Base-by-base conservation (phyloP, 1,140 invertebrate species). In the Drosophila lacertosa region DNA sequence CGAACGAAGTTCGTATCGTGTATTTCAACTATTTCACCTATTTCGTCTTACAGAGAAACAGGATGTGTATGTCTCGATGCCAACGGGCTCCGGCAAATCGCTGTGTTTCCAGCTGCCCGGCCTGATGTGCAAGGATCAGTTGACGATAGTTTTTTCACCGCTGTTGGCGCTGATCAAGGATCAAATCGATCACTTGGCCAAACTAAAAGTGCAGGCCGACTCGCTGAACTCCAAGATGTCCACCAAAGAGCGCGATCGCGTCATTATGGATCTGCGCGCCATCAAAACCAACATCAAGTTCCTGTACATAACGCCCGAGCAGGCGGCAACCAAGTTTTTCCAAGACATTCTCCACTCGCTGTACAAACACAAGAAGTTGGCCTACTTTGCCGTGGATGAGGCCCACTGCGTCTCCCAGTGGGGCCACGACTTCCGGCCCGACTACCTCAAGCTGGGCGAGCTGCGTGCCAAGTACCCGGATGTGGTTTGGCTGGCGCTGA, bases 381-480 rank as follows among this genome's bases (percentile, higher is more conserved):
- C 95, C 4, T 95, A 96, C 86, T 94, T 99, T 76, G 95, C 98
- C 29, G 96, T 99, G 10, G 98, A 99, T 93, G 98, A 99, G 93
- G 98, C 98, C 9, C 98, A 99, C 91, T 99, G 98, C 93, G 97
- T 99, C 0, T 98, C 97, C 88, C 96, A 99, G 81, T 99, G 98
- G 98, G 98, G 98, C 1, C 98, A 99, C 92, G 98, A 99, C 92
- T 99, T 99, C 91, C 93, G 98, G 22, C 97, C 97, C 0, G 97
- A 99, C 91, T 99, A 99, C 91, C 93, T 99, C 3, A 97, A 96
- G 91, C 91, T 99, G 2, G 97, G 96, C 6, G 79, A 93, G 13
- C 90, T 99, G 7, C 92, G 96, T 68, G 91, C 93, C 51, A 94
- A 93, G 74, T 96, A 95, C 91, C 94, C 93, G 40, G 92, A 93